Base-by-base conservation (phyloP, 1,140 invertebrate species). In the Polypedilum vanderplanki region DNA sequence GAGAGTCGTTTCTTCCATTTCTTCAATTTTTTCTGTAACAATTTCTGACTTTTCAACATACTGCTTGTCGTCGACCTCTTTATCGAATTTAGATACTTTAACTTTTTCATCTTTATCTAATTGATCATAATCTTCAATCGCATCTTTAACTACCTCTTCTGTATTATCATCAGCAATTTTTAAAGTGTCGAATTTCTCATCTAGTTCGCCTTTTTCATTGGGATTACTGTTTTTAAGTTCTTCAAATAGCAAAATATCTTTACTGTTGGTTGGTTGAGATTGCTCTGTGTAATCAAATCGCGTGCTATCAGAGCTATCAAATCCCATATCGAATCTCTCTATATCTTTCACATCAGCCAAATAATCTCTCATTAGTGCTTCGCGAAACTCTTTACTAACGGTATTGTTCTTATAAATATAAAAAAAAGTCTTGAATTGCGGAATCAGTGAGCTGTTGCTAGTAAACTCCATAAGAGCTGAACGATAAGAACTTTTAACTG, bases 401-500 rank as follows among this genome's bases (percentile, higher is more conserved):
- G 86, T 86, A 77, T 87, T 85, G 75, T 88, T 89, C 77, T 87
- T 87, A 78, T 88, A 89, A 65, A 88, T 85, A 76, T 89, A 89
- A 77, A 89, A 86, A 83, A 85, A 89, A 75, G 87, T 88, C 79
- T 87, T 87, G 77, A 89, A 85, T 77, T 88, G 87, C 15, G 88
- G 87, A 76, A 83, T 82, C 73, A 82, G 75, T 81, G 75, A 41
- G 22, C 77, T 64, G 70, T 77, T 79, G 9, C 79, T 79, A 78
- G 80, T 76, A 41, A 77, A 75, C 74, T 18, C n/a, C 10, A 12
- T 12, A 15, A 75, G 33, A 33, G 57, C 40, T 46, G 17, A 18
- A 20, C 41, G 67, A 24, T 75, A 75, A 5, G 67, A 40, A 12
- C 3, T 20, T 46, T 67, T 64, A 18, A 75, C 70, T 18, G n/a